Conservation (phyloP, 35 echinoderm and acorn worm genomes). For the Anneissia japonica region DNA sequence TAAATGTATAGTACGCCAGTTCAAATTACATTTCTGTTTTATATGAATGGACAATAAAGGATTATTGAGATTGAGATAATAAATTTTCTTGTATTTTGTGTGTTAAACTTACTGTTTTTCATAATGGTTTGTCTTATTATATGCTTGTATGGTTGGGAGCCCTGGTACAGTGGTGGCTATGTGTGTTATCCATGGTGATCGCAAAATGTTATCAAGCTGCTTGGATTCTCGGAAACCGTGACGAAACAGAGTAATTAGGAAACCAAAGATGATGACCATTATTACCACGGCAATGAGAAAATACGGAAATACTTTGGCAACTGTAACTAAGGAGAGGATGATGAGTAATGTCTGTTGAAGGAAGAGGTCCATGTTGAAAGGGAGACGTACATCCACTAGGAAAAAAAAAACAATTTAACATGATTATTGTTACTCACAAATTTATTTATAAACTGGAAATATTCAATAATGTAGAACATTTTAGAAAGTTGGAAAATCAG, state of each 20-base stretch:
- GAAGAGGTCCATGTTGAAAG: constrained; percentile 3
- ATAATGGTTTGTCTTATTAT: background rate
- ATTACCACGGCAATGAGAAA: background rate
- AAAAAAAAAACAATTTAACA: background rate
- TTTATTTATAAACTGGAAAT: no score
- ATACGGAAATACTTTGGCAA: constrained; percentile 2
- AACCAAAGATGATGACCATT: background rate
- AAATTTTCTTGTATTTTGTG: background rate
- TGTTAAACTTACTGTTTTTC: background rate
- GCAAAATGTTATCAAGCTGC: background rate
- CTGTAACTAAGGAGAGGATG: background rate
- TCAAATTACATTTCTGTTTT: no score
- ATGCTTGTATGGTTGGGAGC: constrained; percentile 3
- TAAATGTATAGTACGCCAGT: background rate
- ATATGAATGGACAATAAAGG: no score
- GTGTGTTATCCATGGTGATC: constrained; percentile 17
- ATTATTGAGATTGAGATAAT: background rate
- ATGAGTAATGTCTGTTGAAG: background rate
- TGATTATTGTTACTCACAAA: no score
- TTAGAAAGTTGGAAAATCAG: no score
- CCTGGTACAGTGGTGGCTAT: background rate
- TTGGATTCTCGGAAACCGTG: background rate
- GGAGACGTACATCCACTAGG: constrained; percentile 3
- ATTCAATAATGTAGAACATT: no score
- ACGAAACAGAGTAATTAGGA: background rate